A percentile compares a stretch with the other conserved stretches of the same genome.
Conservation (phyloP, 2,113 vertebrate species). For the Cathartes aura region DNA sequence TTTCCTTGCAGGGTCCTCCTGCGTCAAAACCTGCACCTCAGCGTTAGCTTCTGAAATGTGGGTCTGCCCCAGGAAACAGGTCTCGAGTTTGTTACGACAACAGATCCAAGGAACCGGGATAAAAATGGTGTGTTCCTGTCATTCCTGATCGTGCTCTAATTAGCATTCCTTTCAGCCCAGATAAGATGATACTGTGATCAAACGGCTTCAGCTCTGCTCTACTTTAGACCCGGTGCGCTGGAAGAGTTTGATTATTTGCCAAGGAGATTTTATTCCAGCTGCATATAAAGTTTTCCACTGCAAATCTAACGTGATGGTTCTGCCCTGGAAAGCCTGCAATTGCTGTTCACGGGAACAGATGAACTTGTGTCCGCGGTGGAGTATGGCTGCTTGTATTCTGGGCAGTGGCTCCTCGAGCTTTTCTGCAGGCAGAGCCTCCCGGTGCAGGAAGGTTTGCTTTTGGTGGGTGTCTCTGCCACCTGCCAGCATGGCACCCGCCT, state of each 20-base stretch:
- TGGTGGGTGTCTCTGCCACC: not conserved
- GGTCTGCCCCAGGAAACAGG: not conserved
- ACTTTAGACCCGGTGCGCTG: fast-evolving
- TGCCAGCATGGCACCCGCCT: not conserved
- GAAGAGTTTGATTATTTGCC: not conserved
- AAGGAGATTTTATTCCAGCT: not conserved
- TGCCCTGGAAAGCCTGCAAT: not conserved
- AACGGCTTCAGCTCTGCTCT: not conserved
- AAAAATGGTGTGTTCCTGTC: fast-evolving
- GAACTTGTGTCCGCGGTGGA: fast-evolving
- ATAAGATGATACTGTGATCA: not conserved
- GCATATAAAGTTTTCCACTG: not conserved
- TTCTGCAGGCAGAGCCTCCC: not conserved
- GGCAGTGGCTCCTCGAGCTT: not conserved
- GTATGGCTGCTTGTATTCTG: fast-evolving
- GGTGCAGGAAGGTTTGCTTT: not conserved
- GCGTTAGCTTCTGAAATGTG: fast-evolving
- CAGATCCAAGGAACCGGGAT: not conserved
- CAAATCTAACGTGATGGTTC: not conserved
- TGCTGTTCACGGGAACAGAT: fast-evolving
- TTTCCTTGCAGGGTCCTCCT: not conserved
- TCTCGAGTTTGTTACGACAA: not conserved
- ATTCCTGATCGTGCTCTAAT: not conserved
- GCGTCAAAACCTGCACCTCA: fast-evolving
- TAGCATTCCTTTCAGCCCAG: not conserved